phyloP scores from a whole-genome alignment of 2,888 invertebrate genomes.

The Heliothis peltigera region DNA sequence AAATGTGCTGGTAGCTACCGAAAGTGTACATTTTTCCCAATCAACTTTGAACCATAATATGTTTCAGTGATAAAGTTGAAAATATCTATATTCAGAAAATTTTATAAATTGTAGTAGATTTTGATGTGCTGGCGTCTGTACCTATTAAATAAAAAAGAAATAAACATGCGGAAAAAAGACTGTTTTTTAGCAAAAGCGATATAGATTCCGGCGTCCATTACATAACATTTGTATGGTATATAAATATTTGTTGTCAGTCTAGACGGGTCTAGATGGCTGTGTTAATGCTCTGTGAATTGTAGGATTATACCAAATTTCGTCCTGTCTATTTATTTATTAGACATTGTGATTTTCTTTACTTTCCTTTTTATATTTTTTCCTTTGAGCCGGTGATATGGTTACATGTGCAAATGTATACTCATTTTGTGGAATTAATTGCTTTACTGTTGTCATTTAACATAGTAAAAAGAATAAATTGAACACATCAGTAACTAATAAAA shows the following conservation, averaged over 20 bases:
- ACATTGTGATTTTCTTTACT: slow-evolving; percentile 23
- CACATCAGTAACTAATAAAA: too few species aligned
- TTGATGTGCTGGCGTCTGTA: too few species aligned
- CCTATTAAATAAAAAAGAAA: neutral
- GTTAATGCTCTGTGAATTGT: slow-evolving; percentile 14
- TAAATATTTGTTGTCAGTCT: slow-evolving; percentile 48
- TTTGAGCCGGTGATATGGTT: neutral
- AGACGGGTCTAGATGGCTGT: slow-evolving; percentile 20
- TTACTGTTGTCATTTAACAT: too few species aligned
- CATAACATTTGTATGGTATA: slow-evolving; percentile 13
- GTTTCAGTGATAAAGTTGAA: too few species aligned
- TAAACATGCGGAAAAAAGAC: neutral
- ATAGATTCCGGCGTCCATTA: slow-evolving; percentile 1
- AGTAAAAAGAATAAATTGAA: too few species aligned
- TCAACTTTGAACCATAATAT: too few species aligned
- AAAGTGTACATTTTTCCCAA: too few species aligned
- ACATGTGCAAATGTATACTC: neutral
- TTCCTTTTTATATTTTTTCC: slow-evolving; percentile 3
- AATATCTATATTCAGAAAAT: too few species aligned
- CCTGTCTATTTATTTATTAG: slow-evolving; percentile 31
- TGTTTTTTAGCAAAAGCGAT: slow-evolving; percentile 1
- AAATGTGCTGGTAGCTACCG: too few species aligned
- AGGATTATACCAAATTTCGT: neutral
- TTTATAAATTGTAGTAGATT: too few species aligned
- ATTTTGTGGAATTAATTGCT: too few species aligned